A percentile compares a stretch with the other conserved stretches of the same genome.
phyloP scores from a whole-genome alignment of 2,797 vertebrate genomes.

The Sus cebifrons region DNA sequence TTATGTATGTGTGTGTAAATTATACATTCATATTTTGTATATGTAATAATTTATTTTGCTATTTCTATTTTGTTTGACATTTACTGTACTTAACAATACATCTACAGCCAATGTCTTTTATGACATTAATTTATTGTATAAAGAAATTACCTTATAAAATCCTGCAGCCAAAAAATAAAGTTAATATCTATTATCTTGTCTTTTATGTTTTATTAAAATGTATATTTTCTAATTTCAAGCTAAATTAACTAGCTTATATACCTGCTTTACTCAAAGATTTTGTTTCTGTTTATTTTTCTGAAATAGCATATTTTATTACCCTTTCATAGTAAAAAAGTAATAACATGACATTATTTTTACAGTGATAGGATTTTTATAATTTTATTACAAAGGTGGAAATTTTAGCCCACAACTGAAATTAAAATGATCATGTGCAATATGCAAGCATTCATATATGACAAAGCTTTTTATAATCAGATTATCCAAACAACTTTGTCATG shows the following conservation, averaged over 20 bases:
- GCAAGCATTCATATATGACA: neutral
- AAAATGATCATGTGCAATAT: neutral
- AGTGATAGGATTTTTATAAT: neutral
- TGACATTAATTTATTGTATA: constrained; percentile 34
- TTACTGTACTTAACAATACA: constrained; percentile 14
- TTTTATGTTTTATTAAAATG: constrained; percentile 20
- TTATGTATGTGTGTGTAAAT: neutral
- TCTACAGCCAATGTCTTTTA: constrained; percentile 13
- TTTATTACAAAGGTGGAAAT: neutral
- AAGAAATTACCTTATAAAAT: constrained; percentile 51
- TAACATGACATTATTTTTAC: neutral
- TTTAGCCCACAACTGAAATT: neutral
- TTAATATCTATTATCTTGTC: constrained; percentile 29
- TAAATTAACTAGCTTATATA: neutral
- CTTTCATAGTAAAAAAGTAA: neutral
- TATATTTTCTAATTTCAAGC: neutral
- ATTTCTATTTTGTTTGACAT: neutral
- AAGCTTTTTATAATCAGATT: neutral
- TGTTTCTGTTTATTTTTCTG: neutral
- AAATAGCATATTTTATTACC: neutral
- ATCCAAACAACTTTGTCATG: neutral
- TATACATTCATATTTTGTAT: neutral
- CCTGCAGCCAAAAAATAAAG: neutral
- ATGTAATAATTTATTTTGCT: constrained; percentile 10
- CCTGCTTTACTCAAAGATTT: neutral